These are phyloP conservation scores for Xenopus petersii DNA, from an alignment of 2,797 vertebrate species.

Conservation along the genomic window DNA sequence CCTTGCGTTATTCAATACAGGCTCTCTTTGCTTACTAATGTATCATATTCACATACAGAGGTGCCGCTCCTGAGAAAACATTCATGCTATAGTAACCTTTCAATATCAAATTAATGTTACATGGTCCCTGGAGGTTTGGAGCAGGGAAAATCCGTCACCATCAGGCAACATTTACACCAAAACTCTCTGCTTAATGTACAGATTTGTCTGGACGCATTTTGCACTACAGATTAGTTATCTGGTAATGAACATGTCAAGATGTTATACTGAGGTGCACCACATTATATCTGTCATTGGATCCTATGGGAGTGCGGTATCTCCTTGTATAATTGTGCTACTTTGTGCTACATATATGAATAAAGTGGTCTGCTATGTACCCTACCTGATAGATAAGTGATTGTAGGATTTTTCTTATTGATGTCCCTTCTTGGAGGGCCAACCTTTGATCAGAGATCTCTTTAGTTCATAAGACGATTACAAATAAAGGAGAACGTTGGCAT, in stretches of 20 bases:
- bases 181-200: background rate
- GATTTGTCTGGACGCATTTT: background rate
- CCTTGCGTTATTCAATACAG: slow-evolving; percentile 16
- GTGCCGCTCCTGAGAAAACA: background rate
- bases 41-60: slow-evolving; percentile 8
- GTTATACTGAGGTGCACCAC: background rate
- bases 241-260: background rate
- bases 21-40: slow-evolving; percentile 17
- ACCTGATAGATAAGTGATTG: too few species aligned
- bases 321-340: too few species aligned
- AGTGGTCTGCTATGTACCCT: too few species aligned
- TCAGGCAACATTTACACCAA: too few species aligned
- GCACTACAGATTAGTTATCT: background rate
- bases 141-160: too few species aligned
- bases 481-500: too few species aligned
- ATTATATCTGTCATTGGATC: background rate
- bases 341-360: too few species aligned
- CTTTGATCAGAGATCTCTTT: too few species aligned
- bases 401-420: too few species aligned
- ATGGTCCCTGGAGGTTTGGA: background rate
- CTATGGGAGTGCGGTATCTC: background rate
- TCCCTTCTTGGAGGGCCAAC: too few species aligned
- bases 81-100: slow-evolving; percentile 21
- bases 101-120: slow-evolving; percentile 22
- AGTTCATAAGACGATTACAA: too few species aligned